These are phyloP conservation scores for Helicoverpa assulta DNA, from an alignment of 2,888 invertebrate species.

Conservation along the genomic window DNA sequence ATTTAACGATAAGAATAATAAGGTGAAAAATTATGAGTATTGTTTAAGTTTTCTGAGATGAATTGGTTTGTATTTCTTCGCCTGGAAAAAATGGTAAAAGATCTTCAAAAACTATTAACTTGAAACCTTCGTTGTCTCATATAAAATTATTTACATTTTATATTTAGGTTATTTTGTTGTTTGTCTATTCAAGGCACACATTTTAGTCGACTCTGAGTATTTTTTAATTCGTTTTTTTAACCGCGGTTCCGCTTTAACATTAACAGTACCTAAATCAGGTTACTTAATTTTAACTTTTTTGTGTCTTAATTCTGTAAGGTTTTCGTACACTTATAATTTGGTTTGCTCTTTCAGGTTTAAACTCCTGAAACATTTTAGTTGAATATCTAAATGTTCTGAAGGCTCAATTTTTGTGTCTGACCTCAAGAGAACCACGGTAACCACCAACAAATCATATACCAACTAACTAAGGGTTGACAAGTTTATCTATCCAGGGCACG, in stretches of 20 bases:
- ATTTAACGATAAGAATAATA: no score
- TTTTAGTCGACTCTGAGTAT: constrained; percentile 17
- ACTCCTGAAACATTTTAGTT: background rate
- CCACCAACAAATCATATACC: background rate
- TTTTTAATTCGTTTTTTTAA: background rate
- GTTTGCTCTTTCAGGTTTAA: background rate
- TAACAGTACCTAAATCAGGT: no score
- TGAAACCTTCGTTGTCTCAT: background rate
- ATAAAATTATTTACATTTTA: background rate
- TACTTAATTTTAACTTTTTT: no score
- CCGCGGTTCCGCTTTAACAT: no score
- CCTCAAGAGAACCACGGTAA: background rate
- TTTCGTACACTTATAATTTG: background rate
- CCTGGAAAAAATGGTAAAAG: no score
- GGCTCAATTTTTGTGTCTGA: background rate
- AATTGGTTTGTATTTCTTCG: no score
- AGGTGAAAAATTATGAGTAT: no score
- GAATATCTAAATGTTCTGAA: background rate
- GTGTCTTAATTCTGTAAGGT: no score
- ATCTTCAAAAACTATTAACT: no score
- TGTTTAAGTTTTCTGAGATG: no score
- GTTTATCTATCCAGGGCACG: constrained; percentile 97
- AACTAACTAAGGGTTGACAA: constrained; percentile 88
- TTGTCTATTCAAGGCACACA: constrained; percentile 21
- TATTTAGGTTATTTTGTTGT: constrained; percentile 5